Percentiles rank a stretch among this genome's conserved stretches.
phyloP scores from a whole-genome alignment of 2,113 vertebrate species.

The Oceanites oceanicus region DNA sequence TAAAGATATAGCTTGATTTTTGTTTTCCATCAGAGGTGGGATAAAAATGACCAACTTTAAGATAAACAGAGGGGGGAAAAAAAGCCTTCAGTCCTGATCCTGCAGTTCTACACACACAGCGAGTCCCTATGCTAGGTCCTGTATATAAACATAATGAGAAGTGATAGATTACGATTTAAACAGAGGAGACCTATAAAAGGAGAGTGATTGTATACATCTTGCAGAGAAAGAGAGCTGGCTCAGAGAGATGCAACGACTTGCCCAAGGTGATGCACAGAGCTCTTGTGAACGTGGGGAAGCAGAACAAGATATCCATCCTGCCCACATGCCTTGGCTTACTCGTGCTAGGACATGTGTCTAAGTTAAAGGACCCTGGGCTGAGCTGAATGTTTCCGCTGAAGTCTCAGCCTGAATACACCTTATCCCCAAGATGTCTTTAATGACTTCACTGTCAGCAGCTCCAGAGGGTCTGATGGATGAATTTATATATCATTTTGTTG shows the following conservation, averaged over 20 bases:
- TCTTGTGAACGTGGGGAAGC: background rate
- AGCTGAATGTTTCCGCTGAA: background rate
- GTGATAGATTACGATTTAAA: background rate
- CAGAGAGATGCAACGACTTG: background rate
- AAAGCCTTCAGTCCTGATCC: background rate
- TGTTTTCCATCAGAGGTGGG: background rate
- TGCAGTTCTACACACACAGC: background rate
- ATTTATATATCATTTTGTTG: constrained; percentile 11
- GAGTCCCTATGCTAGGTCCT: background rate
- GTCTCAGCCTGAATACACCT: background rate
- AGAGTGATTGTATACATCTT: background rate
- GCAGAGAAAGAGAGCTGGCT: background rate
- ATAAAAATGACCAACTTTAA: constrained; percentile 15
- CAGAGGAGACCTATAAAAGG: background rate
- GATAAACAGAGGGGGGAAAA: background rate
- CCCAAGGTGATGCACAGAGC: background rate
- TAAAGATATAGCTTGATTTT: background rate
- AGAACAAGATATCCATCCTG: background rate
- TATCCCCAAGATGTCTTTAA: background rate
- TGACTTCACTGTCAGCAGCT: background rate
- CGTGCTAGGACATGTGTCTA: background rate
- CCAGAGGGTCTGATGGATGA: background rate
- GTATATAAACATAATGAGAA: background rate
- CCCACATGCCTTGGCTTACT: background rate
- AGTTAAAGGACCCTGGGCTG: background rate